Evolutionary conservation across 1,140 invertebrate genomes (phyloP).

Genomic region (Callitettix versicolor): DNA sequence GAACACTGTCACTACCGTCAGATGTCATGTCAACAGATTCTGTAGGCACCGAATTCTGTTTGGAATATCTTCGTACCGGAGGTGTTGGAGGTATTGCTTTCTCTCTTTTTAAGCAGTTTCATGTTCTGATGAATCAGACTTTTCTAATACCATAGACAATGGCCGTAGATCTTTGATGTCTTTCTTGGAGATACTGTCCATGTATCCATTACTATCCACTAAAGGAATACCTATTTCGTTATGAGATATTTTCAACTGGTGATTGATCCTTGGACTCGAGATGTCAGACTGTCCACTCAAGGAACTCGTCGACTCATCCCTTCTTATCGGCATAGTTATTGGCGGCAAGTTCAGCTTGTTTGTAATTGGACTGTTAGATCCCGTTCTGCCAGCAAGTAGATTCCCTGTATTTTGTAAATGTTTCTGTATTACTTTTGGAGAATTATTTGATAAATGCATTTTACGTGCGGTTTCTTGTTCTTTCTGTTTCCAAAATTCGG

Average conservation of each 20-base stretch:
- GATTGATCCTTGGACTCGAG: not conserved
- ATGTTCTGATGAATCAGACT: conserved; percentile 24
- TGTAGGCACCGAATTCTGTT: conserved; percentile 9
- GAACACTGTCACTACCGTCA: conserved; percentile 1
- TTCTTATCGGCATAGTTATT: not conserved
- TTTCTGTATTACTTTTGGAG: conserved; percentile 2
- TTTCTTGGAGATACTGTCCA: not conserved
- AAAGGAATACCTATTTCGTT: conserved; percentile 8
- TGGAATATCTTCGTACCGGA: conserved; percentile 18
- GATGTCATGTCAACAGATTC: not conserved
- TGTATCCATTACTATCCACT: not conserved
- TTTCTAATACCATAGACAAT: conserved; percentile 29
- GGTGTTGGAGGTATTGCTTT: conserved; percentile 19
- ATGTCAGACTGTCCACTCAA: not conserved
- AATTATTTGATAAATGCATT: conserved; percentile 4
- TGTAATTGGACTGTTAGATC: not conserved
- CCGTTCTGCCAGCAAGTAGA: not conserved
- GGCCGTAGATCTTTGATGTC: conserved; percentile 21
- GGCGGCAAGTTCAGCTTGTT: not conserved
- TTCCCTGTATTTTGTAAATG: not conserved
- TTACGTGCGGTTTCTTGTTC: conserved; percentile 34
- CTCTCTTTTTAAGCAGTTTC: conserved; percentile 10
- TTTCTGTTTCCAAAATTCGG: conserved; percentile 50
- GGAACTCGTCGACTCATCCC: not conserved
- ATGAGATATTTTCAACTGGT: not conserved